Evolutionary conservation across 2,888 invertebrate genomes (phyloP).

Genomic region (Drosophila affinis): DNA sequence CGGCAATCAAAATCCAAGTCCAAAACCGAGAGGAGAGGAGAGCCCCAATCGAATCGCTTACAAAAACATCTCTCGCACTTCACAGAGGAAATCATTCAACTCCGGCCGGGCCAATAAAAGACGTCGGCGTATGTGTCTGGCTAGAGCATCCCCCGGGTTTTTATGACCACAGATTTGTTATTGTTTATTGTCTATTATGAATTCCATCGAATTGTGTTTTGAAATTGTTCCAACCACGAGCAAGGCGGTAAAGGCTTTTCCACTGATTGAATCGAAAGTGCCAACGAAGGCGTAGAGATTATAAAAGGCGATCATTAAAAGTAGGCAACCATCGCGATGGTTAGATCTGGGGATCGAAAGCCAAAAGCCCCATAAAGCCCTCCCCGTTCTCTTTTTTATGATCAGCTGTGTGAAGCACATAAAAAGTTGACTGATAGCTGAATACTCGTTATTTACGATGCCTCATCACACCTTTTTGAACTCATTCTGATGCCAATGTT

Average conservation of each 20-base stretch:
- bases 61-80: conserved; percentile 53
- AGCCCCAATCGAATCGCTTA: conserved; percentile 67
- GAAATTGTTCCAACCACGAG: conserved; percentile 66
- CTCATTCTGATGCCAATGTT: conserved; percentile 5
- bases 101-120: conserved; percentile 58
- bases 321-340: not conserved
- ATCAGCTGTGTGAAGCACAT: conserved; percentile 33
- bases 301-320: conserved; percentile 48
- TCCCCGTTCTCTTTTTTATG: conserved; percentile 22
- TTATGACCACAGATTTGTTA: conserved; percentile 39
- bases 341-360: conserved; percentile 26
- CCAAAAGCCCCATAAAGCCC: conserved; percentile 39
- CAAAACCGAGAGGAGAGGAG: conserved; percentile 16
- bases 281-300: conserved; percentile 36
- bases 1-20: conserved; percentile 53
- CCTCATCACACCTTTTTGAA: conserved; percentile 31
- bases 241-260: conserved; percentile 6
- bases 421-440: conserved; percentile 42
- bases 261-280: conserved; percentile 61
- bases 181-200: conserved; percentile 60
- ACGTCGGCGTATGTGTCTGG: conserved; percentile 20
- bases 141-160: conserved; percentile 41
- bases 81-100: conserved; percentile 70
- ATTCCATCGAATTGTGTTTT: conserved; percentile 53
- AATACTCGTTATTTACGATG: conserved; percentile 29